Evolutionary conservation across 2,888 invertebrate species (phyloP).

Genomic region (Epicampocera succincta): DNA sequence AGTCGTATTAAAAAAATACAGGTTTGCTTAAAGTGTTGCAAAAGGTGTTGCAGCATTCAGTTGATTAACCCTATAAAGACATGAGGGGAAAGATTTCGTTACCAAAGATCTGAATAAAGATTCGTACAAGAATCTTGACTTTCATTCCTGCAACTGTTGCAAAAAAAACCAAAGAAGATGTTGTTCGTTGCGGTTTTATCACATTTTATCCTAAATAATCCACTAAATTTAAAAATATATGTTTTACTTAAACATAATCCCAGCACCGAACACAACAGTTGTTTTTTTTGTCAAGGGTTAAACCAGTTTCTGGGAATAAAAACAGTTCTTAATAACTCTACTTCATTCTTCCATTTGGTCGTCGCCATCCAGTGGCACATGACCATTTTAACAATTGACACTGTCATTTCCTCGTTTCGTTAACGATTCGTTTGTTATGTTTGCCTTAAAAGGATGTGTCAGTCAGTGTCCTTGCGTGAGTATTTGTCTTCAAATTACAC

Average conservation of each 20-base stretch:
- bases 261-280: too few relatives aligned
- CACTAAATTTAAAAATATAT: too few relatives aligned
- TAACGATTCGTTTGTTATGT: conserved; percentile 37
- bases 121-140: neutral
- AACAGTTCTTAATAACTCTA: neutral
- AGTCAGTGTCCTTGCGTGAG: conserved; percentile 48
- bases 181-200: too few relatives aligned
- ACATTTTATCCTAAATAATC: too few relatives aligned
- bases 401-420: conserved; percentile 61
- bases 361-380: conserved; percentile 41
- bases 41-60: conserved; percentile 53
- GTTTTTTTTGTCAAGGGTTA: conserved; percentile 16
- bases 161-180: too few relatives aligned
- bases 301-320: neutral
- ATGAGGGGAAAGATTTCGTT: too few relatives aligned
- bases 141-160: too few relatives aligned
- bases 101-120: neutral
- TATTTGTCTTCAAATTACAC: conserved; percentile 67
- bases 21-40: conserved; percentile 35
- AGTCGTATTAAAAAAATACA: neutral
- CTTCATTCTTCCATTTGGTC: conserved; percentile 6
- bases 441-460: conserved; percentile 24
- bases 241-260: neutral
- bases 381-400: conserved; percentile 68
- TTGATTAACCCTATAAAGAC: conserved; percentile 44